A percentile compares a stretch with the other conserved stretches of the same genome.
phyloP scores from a whole-genome alignment of 2,888 invertebrate genomes.

The Leptopilina syphax region DNA sequence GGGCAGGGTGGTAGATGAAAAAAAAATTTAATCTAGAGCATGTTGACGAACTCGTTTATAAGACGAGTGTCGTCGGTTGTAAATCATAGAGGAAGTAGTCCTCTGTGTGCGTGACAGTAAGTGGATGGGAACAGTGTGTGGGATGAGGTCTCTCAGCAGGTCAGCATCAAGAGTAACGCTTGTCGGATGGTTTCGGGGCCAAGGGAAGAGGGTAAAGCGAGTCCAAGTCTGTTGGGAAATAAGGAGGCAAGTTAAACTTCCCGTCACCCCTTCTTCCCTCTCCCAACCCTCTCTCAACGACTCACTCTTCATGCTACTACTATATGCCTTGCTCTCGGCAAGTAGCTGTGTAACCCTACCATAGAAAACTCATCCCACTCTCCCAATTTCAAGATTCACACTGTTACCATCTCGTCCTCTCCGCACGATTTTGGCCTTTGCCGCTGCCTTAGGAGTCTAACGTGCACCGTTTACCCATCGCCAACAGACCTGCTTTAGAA shows the following conservation, averaged over 20 bases:
- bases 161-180: conserved; percentile 63
- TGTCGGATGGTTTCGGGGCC: conserved; percentile 47
- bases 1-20: not conserved
- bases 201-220: conserved; percentile 56
- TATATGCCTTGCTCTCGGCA: conserved; percentile 66
- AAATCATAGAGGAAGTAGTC: conserved; percentile 66
- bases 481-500: conserved; percentile 7
- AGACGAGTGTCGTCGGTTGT: conserved; percentile 70
- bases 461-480: conserved; percentile 58
- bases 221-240: conserved; percentile 75
- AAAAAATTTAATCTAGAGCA: conserved; percentile 28
- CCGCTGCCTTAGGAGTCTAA: conserved; percentile 39
- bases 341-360: conserved; percentile 72
- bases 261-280: conserved; percentile 51
- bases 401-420: conserved; percentile 56
- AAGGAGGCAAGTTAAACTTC: conserved; percentile 73
- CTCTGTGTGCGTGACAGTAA: conserved; percentile 55
- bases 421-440: conserved; percentile 58
- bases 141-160: conserved; percentile 47
- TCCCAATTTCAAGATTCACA: conserved; percentile 47
- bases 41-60: conserved; percentile 58
- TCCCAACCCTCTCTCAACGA: conserved; percentile 46
- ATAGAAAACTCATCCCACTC: conserved; percentile 58
- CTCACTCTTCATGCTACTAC: too few relatives aligned
- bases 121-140: conserved; percentile 42